Percentiles rank a stretch among this genome's conserved stretches.
Conservation (phyloP, 2,888 invertebrate genomes). For the Strigamia maritima region DNA sequence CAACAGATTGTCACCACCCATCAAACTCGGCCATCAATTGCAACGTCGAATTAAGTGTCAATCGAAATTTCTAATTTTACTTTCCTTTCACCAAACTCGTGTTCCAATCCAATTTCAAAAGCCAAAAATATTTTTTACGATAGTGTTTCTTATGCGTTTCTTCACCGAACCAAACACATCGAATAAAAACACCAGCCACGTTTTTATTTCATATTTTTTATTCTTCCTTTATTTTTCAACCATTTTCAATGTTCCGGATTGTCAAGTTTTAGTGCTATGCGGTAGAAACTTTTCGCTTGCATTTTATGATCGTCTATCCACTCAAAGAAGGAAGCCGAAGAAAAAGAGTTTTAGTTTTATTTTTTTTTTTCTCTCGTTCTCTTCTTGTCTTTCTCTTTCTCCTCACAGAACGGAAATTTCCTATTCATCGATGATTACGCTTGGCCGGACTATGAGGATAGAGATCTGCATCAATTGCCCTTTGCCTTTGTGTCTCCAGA, state of each 20-base stretch:
- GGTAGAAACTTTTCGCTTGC: slow-evolving; percentile 5
- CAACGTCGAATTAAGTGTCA: neutral
- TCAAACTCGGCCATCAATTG: neutral
- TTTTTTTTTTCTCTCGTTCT: neutral
- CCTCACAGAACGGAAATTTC: neutral
- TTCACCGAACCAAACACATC: neutral
- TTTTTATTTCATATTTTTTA: slow-evolving; percentile 15
- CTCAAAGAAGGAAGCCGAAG: slow-evolving; percentile 9
- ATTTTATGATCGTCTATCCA: neutral
- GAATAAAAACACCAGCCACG: neutral
- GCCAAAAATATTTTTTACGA: too few species aligned
- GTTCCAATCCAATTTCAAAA: neutral
- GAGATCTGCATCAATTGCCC: slow-evolving; percentile 7
- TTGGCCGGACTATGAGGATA: neutral
- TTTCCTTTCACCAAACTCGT: neutral
- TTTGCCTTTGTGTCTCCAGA: slow-evolving; percentile 2
- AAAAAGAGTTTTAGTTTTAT: slow-evolving; percentile 8
- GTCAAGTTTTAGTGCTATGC: slow-evolving; percentile 2
- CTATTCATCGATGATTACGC: neutral
- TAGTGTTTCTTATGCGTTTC: neutral
- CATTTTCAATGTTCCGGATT: slow-evolving; percentile 15
- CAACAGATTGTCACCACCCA: neutral
- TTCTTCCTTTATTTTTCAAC: slow-evolving; percentile 1
- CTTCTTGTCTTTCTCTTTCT: neutral
- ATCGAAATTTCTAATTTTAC: neutral